Evolutionary conservation across 2,113 vertebrate genomes (phyloP).

Genomic region (Paradoxurus hermaphroditus): DNA sequence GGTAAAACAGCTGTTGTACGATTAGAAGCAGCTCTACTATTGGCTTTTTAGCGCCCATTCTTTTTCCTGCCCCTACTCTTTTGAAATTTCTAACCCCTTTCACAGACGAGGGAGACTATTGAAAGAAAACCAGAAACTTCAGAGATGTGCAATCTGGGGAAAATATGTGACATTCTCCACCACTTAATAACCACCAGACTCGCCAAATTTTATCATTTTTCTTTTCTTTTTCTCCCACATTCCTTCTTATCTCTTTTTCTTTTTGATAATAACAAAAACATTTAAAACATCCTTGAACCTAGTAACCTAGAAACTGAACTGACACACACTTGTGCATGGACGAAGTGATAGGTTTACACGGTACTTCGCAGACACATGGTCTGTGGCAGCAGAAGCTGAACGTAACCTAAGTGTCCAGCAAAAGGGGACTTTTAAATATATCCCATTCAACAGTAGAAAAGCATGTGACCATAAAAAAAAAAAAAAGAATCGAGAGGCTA

Average conservation of each 20-base stretch:
- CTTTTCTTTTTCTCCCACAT: not conserved
- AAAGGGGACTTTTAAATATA: not conserved
- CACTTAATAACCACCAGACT: not conserved
- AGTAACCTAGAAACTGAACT: not conserved
- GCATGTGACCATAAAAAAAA: not conserved
- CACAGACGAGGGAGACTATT: not conserved
- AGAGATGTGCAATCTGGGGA: not conserved
- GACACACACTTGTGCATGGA: not conserved
- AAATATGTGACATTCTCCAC: not conserved
- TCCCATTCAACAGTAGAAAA: not conserved
- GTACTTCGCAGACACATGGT: not conserved
- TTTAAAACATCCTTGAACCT: not conserved
- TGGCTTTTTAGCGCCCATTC: not conserved
- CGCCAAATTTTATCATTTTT: not conserved
- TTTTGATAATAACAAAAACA: not conserved
- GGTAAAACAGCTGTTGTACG: not conserved
- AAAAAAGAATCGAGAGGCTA: not conserved
- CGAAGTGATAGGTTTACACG: not conserved
- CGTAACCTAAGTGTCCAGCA: not conserved
- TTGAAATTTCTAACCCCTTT: slow-evolving; percentile 25
- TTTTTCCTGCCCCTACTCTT: not conserved
- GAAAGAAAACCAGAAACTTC: not conserved
- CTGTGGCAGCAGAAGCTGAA: not conserved
- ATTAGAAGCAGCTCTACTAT: not conserved
- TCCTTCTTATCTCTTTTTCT: not conserved